Evolutionary conservation across 2,113 vertebrate genomes (phyloP), one percentile per base, ranked within the genome.

Genomic region (Hiodon tergisus): DNA sequence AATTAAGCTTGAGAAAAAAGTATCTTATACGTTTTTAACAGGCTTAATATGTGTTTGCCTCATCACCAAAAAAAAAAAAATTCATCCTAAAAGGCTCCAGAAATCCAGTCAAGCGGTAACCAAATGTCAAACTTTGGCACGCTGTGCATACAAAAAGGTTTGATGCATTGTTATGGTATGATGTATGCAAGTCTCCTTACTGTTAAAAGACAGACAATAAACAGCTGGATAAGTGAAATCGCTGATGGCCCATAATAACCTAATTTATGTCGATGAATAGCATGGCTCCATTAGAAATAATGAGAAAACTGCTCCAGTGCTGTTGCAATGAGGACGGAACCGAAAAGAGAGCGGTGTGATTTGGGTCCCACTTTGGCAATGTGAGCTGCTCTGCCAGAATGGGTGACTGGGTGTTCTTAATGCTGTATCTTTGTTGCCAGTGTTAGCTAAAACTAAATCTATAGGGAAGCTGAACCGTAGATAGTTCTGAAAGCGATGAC

Each of bases 141-240:
- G 82, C 89, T 92, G 92, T 89, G 90, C 90, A 89, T 90, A 87
- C 81, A 80, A 85, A 74, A 47, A 75, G 72, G 74, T 69, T 51
- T 72, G 86, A 91, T 90, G 91, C 91, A 91, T 90, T 91, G 89
- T 71, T 76, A 81, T 76, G 73, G 75, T 57, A 60, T 46, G 76
- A 76, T 72, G 85, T 74, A 62, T 79, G 83, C 65, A 1, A 71
- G 72, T 70, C 7, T 31, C 78, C 78, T 78, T 31, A 78, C 73
- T 16, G 46, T 52, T 53, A 73, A 31, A 73, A 52, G 54, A 73
- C 50, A 17, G 50, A n/a, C 3, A 63, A 17, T 54, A 54, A 53
- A 70, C 14, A 4, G 10, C 6, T 58, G 9, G 31, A 31, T 8
- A 71, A 10, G 3, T 9, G 5, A 69, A 53, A 52, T 52, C 3